Evolutionary conservation across 2,113 vertebrate genomes (phyloP), one percentile per base, ranked within the genome.

Genomic region (Perca schrenkii): DNA sequence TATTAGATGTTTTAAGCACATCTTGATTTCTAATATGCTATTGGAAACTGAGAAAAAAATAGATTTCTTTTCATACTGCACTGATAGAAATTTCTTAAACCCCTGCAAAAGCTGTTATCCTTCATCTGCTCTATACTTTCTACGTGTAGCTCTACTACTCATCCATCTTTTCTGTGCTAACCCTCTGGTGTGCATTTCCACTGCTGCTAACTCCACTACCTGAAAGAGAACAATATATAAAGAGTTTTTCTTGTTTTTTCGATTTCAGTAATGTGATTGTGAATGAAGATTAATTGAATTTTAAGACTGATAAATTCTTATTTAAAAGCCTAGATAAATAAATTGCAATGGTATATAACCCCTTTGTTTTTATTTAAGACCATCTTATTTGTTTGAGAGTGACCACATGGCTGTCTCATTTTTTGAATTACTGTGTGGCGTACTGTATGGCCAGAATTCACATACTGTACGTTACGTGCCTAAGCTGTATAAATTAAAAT

Each of bases 281-380:
- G 94, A 95, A 95, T 94, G 87, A 92, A 89, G 49, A 92, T 90
- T 2, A 80, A 87, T 89, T 91, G 78, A 92, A 90, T 92, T 94
- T 95, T 94, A 93, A 92, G 74, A 87, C 85, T 91, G 57, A 91
- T 79, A 87, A 92, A 91, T 86, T 93, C 92, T 92, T 95, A 94
- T 95, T 96, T 96, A 94, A 96, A 94, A 89, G 25, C 71, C 68
- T 90, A 89, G 85, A 89, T 92, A 68, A 94, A 94, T 93, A 94
- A 95, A 94, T 86, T 89, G 74, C 83, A 84, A 89, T 88, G 77
- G 56, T 86, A 71, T 88, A 84, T 79, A 82, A 90, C 72, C 82
- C 46, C n/a, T 83, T 36, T 87, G 72, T 84, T 88, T 86, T 85
- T 76, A 90, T 86, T 85, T 83, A 14, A 43, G 50, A 78, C 34